Base-by-base conservation (phyloP, 92 coral and sea anemone genomes). In the Galaxea fascicularis region DNA sequence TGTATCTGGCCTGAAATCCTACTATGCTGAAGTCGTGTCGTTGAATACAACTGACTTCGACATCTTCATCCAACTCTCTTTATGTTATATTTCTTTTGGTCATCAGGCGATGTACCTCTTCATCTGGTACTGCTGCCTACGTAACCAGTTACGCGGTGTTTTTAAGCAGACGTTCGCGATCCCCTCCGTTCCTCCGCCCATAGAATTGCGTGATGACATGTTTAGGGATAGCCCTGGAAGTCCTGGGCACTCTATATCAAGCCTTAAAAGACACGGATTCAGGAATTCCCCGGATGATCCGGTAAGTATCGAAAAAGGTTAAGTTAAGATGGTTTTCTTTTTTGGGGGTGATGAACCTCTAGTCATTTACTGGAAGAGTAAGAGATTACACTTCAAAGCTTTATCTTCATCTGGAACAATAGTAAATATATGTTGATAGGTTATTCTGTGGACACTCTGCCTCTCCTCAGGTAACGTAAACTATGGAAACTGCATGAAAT, bases 61-160 rank as follows among this genome's bases (percentile, higher is more conserved):
- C 54, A 9, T 49, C 54, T 10, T 49, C 17, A 49, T 49, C 54
- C 17, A 10, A 8, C 18, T 30, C 10, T 52, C 16, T 13, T 35
- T 25, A 10, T 60, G 21, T 51, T 28, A 51, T 64, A 27, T 39
- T 58, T 24, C 20, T 59, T 62, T 67, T 46, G 31, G 35, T 65
- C 74, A 75, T 21, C 83, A 96, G 99, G 99, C 98, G 8, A 21
- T 96, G 68, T 96, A 96, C 89, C 97, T 92, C 49, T 91, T 96
- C 65, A 93, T 96, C 77, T 89, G 95, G 82, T 96, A 87, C 90
- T 96, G 95, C 79, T 89, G 93, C 52, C 80, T 96, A 47, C 98
- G 99, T 35, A 96, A 96, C 78, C 99, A 96, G 90, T 92, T 93
- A 56, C 95, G 99, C 4, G 91, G 96, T 15, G 94, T 92, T 63